Percentiles rank a stretch among this genome's conserved stretches.
Evolutionary conservation across 2,888 invertebrate genomes (phyloP).

Genomic region (Ormyrus labotus): DNA sequence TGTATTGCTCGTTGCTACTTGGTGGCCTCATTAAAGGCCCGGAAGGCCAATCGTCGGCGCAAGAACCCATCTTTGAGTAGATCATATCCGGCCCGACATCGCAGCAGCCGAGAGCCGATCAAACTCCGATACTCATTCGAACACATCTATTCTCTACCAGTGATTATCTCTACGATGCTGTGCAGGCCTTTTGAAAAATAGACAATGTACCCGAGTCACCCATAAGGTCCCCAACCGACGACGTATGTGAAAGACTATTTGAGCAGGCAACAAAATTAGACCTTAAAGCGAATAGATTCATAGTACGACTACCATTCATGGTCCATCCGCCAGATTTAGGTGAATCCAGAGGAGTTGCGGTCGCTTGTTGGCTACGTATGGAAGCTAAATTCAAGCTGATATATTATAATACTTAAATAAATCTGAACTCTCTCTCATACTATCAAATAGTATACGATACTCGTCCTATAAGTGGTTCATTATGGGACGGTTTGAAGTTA

Average conservation of each 20-base stretch:
- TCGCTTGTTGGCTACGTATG: background rate
- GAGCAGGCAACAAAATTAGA: background rate
- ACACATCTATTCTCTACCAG: background rate
- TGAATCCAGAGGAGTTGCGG: background rate
- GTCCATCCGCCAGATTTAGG: background rate
- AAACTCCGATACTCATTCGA: background rate
- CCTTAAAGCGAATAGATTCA: background rate
- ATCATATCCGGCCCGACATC: slow-evolving; percentile 16
- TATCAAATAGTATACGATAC: no score
- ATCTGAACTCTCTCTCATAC: no score
- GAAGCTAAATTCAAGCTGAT: background rate
- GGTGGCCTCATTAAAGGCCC: background rate
- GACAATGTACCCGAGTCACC: slow-evolving; percentile 31
- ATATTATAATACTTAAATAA: no score
- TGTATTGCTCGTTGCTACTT: background rate
- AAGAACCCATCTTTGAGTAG: slow-evolving; percentile 24
- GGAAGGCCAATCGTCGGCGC: slow-evolving; percentile 6
- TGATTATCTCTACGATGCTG: background rate
- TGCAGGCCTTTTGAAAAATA: slow-evolving; percentile 38
- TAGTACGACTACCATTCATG: slow-evolving; percentile 13
- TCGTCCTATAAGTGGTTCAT: no score
- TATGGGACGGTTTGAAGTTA: no score
- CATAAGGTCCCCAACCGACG: background rate
- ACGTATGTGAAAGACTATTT: slow-evolving; percentile 25
- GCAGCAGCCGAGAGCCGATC: background rate